These are phyloP conservation scores for Tipula vernalis DNA, from an alignment of 2,888 invertebrate genomes.

Conservation along the genomic window DNA sequence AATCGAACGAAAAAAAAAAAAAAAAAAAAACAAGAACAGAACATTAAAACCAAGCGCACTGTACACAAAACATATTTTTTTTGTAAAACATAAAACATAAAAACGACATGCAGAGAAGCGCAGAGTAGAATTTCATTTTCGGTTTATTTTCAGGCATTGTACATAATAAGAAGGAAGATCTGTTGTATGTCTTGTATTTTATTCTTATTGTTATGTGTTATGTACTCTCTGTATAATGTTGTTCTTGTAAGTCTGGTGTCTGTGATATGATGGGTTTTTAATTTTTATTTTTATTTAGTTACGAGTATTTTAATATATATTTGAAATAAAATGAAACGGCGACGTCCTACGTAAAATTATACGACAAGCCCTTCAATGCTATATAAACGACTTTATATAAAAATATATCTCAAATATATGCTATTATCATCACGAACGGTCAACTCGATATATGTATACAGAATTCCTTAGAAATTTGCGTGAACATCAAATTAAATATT, in stretches of 20 bases:
- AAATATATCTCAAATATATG: neutral
- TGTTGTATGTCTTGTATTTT: neutral
- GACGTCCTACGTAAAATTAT: neutral
- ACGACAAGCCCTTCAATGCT: neutral
- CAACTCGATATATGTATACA: neutral
- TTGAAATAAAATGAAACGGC: neutral
- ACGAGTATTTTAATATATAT: neutral
- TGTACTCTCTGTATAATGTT: neutral
- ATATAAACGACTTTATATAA: neutral
- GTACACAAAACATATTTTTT: neutral
- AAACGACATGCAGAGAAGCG: slow-evolving; percentile 1
- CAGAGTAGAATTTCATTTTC: neutral
- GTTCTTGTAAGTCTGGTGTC: neutral
- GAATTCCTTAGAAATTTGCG: neutral
- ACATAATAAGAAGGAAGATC: neutral
- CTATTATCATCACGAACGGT: neutral
- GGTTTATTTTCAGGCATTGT: neutral
- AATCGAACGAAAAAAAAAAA: neutral
- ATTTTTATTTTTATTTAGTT: too few species aligned
- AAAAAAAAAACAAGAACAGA: neutral
- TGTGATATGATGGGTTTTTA: neutral
- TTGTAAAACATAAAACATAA: neutral
- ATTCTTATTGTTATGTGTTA: neutral
- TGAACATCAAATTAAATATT: neutral
- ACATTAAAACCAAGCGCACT: neutral